Evolutionary conservation across 2,888 invertebrate genomes (phyloP).

Genomic region (Amphipoea oculea): DNA sequence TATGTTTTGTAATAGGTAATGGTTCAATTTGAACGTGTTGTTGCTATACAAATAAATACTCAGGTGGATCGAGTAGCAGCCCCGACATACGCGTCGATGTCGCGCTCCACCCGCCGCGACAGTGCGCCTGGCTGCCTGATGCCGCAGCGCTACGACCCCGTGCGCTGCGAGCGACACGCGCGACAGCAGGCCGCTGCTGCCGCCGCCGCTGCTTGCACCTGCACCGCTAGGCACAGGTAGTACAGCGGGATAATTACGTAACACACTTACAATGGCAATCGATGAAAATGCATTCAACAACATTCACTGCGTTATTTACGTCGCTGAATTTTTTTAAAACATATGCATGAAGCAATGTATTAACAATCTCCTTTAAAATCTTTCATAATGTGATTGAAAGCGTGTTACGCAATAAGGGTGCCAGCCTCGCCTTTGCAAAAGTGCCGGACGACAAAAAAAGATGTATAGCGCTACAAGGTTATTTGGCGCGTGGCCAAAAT

Average conservation of each 20-base stretch:
- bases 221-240: slow-evolving; percentile 81
- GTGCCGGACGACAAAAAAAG: background rate
- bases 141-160: background rate
- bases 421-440: background rate
- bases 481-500: background rate
- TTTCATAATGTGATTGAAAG: background rate
- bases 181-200: slow-evolving; percentile 84
- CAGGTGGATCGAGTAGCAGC: slow-evolving; percentile 92
- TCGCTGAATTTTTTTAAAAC: background rate
- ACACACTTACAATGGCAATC: background rate
- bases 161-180: slow-evolving; percentile 78
- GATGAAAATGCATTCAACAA: background rate
- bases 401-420: background rate
- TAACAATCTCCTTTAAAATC: background rate
- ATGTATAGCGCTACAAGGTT: background rate
- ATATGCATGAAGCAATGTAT: background rate
- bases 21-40: background rate
- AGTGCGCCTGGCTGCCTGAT: slow-evolving; percentile 74
- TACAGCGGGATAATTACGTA: background rate
- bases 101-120: slow-evolving; percentile 84
- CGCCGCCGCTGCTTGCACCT: slow-evolving; percentile 78
- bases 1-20: background rate
- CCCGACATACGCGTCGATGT: slow-evolving; percentile 92
- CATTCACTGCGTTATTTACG: background rate
- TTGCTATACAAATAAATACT: background rate